Evolutionary conservation across 2,888 invertebrate genomes (phyloP), one percentile per base, ranked within the genome.

Genomic region (Eupithecia inturbata): DNA sequence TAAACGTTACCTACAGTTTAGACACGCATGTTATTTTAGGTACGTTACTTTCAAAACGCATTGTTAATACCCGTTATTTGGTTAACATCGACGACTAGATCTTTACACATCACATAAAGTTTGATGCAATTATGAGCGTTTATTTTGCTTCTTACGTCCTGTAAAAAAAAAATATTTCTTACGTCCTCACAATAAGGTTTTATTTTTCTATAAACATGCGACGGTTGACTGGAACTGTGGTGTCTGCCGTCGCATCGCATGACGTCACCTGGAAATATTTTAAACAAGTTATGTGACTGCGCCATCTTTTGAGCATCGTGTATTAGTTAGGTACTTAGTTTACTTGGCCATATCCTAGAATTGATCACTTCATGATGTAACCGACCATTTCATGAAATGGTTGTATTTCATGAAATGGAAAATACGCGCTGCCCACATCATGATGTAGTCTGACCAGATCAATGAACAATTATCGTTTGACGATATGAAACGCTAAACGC

Each of bases 181-280:
- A 1, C 5, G 9, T 9, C 16, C 1, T 16, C 4, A 28, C 0
- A 3, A 28, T 28, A 62, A 62, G 31, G 16, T 31, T 26, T 45
- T n/a, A 26, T 26, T 63, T 60, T 39, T 26, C 80, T 92, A 93
- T 70, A 93, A 90, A 77, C 94, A 93, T 80, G 92, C 94, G 92
- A 94, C 94, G 92, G 93, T 91, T 33, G 92, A 85, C 75, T 93
- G 92, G 78, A 93, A 92, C 80, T 91, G 92, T 4, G 94, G 88
- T 75, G 90, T 90, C 80, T 91, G 92, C 89, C 94, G 93, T 78
- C 93, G 92, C 92, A 92, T 86, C 60, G 89, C 86, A 83, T 83
- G 88, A 80, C 93, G 94, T 94, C 94, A 94, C 91, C 94, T 94
- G 87, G 14, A 84, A 70, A 62, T 62, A 72, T 68, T 67, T 7